Percentiles rank a stretch among this genome's conserved stretches.
Conservation (phyloP, 2,888 invertebrate genomes). For the Torymus texanus region DNA sequence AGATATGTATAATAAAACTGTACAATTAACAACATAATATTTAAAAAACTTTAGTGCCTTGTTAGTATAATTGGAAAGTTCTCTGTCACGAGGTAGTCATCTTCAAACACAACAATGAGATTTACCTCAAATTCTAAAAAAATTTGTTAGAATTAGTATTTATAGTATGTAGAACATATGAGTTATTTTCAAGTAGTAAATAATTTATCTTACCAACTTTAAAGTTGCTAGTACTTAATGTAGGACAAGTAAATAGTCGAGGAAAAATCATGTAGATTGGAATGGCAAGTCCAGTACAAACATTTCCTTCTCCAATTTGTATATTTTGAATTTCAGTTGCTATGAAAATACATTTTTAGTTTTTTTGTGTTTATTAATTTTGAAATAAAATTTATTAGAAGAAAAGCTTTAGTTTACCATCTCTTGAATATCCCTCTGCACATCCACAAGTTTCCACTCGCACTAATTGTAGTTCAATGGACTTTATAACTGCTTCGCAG, state of each 20-base stretch:
- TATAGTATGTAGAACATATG: conserved; percentile 12
- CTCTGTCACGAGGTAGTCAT: conserved; percentile 95
- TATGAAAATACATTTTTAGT: conserved; percentile 69
- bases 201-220: conserved; percentile 86
- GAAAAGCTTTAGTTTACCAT: conserved; percentile 79
- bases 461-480: conserved; percentile 94
- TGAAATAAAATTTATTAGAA: conserved; percentile 26
- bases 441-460: conserved; percentile 97
- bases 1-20: conserved; percentile 48
- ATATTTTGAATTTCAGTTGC: conserved; percentile 99
- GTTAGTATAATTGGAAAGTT: conserved; percentile 89
- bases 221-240: conserved; percentile 91
- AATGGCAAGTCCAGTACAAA: conserved; percentile 86
- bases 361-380: conserved; percentile 32
- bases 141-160: conserved; percentile 17
- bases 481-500: conserved; percentile 90
- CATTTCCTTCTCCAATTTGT: conserved; percentile 96
- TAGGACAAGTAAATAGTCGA: conserved; percentile 95
- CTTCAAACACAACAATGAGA: conserved; percentile 92
- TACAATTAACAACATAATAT: conserved; percentile 45
- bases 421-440: conserved; percentile 92
- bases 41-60: conserved; percentile 72
- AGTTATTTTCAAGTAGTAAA: conserved; percentile 4
- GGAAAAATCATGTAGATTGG: conserved; percentile 98
- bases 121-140: conserved; percentile 95